phyloP scores from a whole-genome alignment of 35 echinoderm and acorn worm species.

The Stichopus chloronotus region DNA sequence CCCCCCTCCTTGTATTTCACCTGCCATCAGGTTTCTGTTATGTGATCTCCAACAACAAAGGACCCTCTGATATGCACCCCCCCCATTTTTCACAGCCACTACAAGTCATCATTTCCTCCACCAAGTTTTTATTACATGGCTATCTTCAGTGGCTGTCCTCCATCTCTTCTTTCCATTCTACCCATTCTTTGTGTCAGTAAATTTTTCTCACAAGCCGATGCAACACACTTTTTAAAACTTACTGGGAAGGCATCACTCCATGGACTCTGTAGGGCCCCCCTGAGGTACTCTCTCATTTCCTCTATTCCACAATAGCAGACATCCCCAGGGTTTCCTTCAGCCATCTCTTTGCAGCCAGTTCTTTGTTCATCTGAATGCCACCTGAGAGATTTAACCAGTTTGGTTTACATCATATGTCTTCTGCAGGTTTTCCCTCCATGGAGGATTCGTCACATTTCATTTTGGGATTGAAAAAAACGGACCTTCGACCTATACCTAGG shows the following conservation, averaged over 20 bases:
- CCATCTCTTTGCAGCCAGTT: background rate
- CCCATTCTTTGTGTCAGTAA: conserved; percentile 14
- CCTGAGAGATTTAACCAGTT: conserved; percentile 25
- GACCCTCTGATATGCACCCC: too few relatives aligned
- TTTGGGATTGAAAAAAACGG: background rate
- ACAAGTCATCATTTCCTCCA: too few relatives aligned
- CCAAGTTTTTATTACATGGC: too few relatives aligned
- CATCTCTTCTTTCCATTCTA: background rate
- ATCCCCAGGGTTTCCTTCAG: conserved; percentile 27
- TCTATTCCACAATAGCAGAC: background rate
- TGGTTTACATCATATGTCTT: background rate
- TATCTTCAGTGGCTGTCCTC: background rate
- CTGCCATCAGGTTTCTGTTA: background rate
- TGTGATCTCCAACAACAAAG: background rate
- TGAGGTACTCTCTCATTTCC: conserved; percentile 35
- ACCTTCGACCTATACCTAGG: conserved; percentile 53
- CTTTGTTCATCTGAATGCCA: conserved; percentile 35
- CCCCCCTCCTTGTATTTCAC: background rate
- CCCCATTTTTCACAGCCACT: too few relatives aligned
- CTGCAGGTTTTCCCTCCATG: conserved; percentile 1
- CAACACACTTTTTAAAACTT: background rate
- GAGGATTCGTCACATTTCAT: background rate
- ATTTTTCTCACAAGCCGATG: background rate
- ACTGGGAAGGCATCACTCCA: background rate
- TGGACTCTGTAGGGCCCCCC: background rate